Evolutionary conservation across 2,113 vertebrate genomes (phyloP).

Genomic region (Centrocercus urophasianus): DNA sequence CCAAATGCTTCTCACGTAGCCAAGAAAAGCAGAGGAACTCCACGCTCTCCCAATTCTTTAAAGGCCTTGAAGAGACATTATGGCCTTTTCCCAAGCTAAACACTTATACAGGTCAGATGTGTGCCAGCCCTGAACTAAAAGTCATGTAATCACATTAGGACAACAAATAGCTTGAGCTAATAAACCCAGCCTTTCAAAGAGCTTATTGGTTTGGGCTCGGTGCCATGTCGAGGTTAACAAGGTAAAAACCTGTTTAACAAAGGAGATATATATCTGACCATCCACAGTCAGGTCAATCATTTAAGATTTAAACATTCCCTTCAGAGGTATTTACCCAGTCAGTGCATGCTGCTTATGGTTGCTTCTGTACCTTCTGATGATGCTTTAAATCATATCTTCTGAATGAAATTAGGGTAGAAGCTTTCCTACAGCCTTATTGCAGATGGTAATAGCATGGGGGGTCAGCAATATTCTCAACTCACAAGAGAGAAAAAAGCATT

Average conservation of each 20-base stretch:
- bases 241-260: constrained; percentile 59
- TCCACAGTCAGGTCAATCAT: constrained; percentile 40
- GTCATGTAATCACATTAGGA: constrained; percentile 41
- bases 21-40: background rate
- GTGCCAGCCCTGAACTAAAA: constrained; percentile 38
- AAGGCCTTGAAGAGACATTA: constrained; percentile 3
- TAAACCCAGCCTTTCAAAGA: constrained; percentile 43
- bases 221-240: constrained; percentile 65
- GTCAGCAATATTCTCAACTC: background rate
- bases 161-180: constrained; percentile 36
- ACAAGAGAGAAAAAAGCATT: background rate
- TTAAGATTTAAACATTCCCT: constrained; percentile 56
- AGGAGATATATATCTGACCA: constrained; percentile 53
- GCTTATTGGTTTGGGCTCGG: constrained; percentile 64
- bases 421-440: background rate
- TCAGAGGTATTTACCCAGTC: constrained; percentile 53
- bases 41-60: background rate
- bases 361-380: constrained; percentile 18
- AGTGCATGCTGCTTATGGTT: background rate
- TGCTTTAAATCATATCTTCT: constrained; percentile 34
- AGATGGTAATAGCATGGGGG: background rate
- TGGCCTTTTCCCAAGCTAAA: background rate
- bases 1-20: background rate
- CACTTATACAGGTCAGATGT: constrained; percentile 36
- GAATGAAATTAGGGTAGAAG: constrained; percentile 38